Percentiles rank a stretch among this genome's conserved stretches.
Conservation (phyloP, 2,113 vertebrate genomes). For the Siniperca chuatsi region DNA sequence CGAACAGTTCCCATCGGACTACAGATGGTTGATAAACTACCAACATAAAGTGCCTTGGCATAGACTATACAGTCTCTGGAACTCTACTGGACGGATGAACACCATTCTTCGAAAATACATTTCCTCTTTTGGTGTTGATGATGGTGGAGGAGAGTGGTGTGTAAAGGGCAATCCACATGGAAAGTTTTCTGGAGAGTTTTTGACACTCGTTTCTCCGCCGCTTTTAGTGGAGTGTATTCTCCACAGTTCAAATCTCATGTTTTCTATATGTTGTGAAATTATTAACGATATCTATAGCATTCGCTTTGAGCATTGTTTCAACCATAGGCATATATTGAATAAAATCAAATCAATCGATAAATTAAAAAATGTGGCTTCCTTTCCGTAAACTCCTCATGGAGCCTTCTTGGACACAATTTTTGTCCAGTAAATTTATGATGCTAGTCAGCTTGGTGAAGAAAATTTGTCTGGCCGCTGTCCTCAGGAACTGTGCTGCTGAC, state of each 20-base stretch:
- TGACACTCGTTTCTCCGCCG: not conserved
- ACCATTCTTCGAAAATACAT: not conserved
- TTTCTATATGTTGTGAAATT: too few species aligned
- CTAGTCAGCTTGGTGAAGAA: not conserved
- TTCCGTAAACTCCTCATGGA: not conserved
- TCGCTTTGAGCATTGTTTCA: not conserved
- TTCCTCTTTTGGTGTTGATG: not conserved
- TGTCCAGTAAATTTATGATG: not conserved
- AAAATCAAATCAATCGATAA: not conserved
- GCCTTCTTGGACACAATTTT: not conserved
- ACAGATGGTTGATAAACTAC: slow-evolving; percentile 8
- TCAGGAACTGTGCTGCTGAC: not conserved
- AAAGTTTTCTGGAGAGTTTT: not conserved
- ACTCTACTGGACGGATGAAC: not conserved
- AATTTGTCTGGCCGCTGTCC: not conserved
- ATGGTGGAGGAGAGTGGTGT: not conserved
- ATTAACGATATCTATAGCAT: too few species aligned
- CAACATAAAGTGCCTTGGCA: not conserved
- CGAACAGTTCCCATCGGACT: not conserved
- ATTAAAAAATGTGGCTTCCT: not conserved
- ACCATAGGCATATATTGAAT: not conserved
- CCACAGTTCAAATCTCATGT: not conserved
- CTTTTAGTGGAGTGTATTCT: too few species aligned
- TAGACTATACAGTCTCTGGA: not conserved
- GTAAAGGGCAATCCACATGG: not conserved